These are phyloP conservation scores for Megathymus violae DNA, from an alignment of 1,140 invertebrate species.

Conservation along the genomic window DNA sequence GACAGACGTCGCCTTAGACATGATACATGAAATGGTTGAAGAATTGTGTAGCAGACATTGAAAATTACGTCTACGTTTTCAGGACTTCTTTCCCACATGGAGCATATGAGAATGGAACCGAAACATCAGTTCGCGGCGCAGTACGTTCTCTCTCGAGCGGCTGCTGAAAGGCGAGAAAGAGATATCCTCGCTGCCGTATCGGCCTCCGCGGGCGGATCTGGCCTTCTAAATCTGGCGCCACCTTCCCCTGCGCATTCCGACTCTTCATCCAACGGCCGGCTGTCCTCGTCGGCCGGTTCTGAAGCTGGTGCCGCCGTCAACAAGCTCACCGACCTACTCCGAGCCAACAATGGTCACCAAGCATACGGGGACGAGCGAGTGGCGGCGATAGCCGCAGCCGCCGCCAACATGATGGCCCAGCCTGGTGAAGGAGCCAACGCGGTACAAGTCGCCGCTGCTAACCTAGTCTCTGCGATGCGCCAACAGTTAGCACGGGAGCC, in stretches of 20 bases:
- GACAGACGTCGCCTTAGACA: neutral
- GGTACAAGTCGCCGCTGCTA: slow-evolving; percentile 90
- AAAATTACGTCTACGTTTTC: slow-evolving; percentile 46
- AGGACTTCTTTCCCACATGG: slow-evolving; percentile 97
- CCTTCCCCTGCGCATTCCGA: slow-evolving; percentile 93
- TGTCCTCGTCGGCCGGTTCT: slow-evolving; percentile 90
- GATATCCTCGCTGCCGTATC: slow-evolving; percentile 91
- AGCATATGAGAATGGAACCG: slow-evolving; percentile 98
- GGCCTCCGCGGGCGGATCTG: slow-evolving; percentile 84
- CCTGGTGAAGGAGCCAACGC: slow-evolving; percentile 82
- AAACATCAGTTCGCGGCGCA: slow-evolving; percentile 98
- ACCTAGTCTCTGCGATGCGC: slow-evolving; percentile 91
- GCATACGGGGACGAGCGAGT: slow-evolving; percentile 88
- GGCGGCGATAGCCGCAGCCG: slow-evolving; percentile 89
- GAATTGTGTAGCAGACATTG: neutral
- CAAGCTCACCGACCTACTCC: slow-evolving; percentile 88
- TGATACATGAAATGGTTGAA: neutral
- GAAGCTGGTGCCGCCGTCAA: slow-evolving; percentile 90
- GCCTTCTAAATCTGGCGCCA: slow-evolving; percentile 85
- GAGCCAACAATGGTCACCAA: slow-evolving; percentile 84
- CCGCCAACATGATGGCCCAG: slow-evolving; percentile 87
- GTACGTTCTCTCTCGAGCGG: slow-evolving; percentile 94
- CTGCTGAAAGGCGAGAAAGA: slow-evolving; percentile 93
- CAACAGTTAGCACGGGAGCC: slow-evolving; percentile 85
- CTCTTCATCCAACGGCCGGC: slow-evolving; percentile 90